Evolutionary conservation across 1,140 invertebrate species (phyloP).

Genomic region (Bombus confusus): DNA sequence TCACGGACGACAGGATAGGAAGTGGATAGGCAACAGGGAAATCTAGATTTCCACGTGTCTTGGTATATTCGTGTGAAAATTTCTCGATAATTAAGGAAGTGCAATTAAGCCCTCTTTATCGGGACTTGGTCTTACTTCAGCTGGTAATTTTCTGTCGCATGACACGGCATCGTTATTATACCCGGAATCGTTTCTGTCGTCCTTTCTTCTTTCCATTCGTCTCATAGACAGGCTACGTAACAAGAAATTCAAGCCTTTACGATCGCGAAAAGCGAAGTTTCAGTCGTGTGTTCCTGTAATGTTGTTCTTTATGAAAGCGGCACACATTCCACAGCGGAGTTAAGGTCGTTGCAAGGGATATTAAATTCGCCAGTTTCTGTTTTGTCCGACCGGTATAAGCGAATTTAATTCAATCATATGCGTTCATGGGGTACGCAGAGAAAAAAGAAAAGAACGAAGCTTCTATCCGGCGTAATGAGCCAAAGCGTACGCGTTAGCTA

Average conservation of each 20-base stretch:
- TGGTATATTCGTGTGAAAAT: background rate
- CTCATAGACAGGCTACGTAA: background rate
- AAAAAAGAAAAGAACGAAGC: background rate
- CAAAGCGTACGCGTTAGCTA: background rate
- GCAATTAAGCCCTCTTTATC: background rate
- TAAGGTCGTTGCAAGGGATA: background rate
- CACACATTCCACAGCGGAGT: background rate
- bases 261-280: slow-evolving; percentile 17
- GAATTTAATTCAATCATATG: background rate
- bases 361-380: background rate
- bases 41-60: slow-evolving; percentile 6
- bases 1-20: background rate
- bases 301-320: background rate
- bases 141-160: slow-evolving; percentile 42
- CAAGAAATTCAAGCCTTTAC: background rate
- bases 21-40: background rate
- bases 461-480: background rate
- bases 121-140: background rate
- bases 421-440: too few species aligned
- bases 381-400: background rate
- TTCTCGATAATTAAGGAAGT: slow-evolving; percentile 38
- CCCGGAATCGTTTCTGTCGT: background rate
- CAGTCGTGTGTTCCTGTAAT: background rate
- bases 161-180: slow-evolving; percentile 33
- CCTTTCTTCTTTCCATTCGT: background rate